These are phyloP conservation scores for Beroe forskalii DNA, from an alignment of 37 sponge, comb jelly and placozoan genomes.

Conservation along the genomic window DNA sequence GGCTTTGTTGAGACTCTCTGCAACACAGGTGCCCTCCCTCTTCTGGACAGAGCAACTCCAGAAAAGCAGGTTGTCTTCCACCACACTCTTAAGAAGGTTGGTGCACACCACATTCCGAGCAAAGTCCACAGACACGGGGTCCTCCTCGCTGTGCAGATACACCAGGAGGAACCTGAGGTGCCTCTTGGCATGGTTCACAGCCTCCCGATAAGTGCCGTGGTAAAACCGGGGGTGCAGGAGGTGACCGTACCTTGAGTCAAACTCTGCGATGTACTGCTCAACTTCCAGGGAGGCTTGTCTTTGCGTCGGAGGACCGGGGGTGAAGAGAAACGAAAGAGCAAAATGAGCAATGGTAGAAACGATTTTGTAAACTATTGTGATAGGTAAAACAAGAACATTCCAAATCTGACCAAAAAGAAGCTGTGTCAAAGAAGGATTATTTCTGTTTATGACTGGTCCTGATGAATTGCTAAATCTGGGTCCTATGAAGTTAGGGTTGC, in stretches of 20 bases:
- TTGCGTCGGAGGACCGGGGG: slow-evolving; percentile 1
- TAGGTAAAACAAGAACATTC: neutral
- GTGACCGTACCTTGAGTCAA: neutral
- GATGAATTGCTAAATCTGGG: slow-evolving; percentile 10
- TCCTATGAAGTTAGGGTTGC: slow-evolving; percentile 46
- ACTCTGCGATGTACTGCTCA: slow-evolving; percentile 43
- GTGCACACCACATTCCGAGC: slow-evolving; percentile 42
- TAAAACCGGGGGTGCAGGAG: slow-evolving; percentile 26
- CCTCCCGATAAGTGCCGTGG: slow-evolving; percentile 34
- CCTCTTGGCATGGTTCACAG: slow-evolving; percentile 34
- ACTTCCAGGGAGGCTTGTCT: slow-evolving; percentile 31
- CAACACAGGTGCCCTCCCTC: slow-evolving; percentile 31
- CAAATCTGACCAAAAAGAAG: slow-evolving; percentile 3
- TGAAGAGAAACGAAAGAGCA: slow-evolving; percentile 14
- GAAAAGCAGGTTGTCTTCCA: slow-evolving; percentile 50
- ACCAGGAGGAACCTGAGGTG: slow-evolving; percentile 44
- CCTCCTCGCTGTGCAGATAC: slow-evolving; percentile 35
- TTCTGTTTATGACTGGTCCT: slow-evolving; percentile 51
- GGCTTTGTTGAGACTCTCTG: slow-evolving; percentile 62
- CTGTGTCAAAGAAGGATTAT: neutral
- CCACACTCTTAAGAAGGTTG: slow-evolving; percentile 31
- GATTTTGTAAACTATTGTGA: neutral
- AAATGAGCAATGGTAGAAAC: neutral
- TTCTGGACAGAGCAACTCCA: slow-evolving; percentile 38
- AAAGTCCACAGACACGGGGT: slow-evolving; percentile 12